A percentile compares a stretch with the other conserved stretches of the same genome.
These are phyloP conservation scores for Prinia subflava DNA, from an alignment of 2,113 vertebrate genomes.

Conservation along the genomic window DNA sequence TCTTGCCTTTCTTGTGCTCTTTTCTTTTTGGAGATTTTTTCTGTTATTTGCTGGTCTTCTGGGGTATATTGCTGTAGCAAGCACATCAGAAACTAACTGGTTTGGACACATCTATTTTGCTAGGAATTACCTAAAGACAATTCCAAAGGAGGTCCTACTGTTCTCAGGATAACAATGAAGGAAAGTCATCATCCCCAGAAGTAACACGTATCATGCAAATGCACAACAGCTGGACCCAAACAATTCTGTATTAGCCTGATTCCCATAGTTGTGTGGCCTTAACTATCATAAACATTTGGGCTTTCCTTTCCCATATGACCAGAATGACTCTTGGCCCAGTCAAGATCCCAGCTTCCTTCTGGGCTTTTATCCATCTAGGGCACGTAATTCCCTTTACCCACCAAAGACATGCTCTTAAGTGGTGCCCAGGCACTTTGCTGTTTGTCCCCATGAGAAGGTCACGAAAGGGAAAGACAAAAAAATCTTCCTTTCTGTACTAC, in stretches of 20 bases:
- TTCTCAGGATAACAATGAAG: not conserved
- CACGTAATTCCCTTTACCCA: not conserved
- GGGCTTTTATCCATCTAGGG: not conserved
- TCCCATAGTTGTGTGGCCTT: not conserved
- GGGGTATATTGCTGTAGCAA: not conserved
- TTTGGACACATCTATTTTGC: not conserved
- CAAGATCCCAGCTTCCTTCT: not conserved
- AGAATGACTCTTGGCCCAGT: not conserved
- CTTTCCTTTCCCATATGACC: not conserved
- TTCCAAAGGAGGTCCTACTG: not conserved
- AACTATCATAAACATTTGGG: not conserved
- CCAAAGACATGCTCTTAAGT: not conserved
- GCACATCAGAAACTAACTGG: not conserved
- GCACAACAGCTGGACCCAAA: not conserved
- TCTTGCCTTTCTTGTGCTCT: not conserved
- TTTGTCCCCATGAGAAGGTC: not conserved
- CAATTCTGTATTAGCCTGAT: not conserved
- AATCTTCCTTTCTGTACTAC: not conserved
- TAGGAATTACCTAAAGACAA: not conserved
- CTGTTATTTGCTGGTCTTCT: not conserved
- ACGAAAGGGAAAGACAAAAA: not conserved
- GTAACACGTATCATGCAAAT: not conserved
- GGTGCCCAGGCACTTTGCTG: not conserved
- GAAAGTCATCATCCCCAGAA: not conserved
- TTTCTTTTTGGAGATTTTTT: not conserved